A percentile compares a stretch with the other conserved stretches of the same genome.
Conservation (phyloP, 2,113 vertebrate species). For the Aspidoscelis tigris region DNA sequence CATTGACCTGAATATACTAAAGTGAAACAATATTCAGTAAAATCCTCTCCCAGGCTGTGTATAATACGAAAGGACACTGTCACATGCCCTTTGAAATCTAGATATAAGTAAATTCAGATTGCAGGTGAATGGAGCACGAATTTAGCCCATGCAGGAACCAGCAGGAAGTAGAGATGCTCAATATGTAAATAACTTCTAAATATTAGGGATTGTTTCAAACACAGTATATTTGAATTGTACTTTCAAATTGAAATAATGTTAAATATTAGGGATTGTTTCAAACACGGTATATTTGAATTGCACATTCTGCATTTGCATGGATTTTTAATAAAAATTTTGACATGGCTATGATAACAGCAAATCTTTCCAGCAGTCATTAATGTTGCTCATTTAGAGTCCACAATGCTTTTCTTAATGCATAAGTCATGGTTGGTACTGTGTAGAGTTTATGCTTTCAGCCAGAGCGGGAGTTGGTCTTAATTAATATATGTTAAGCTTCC, state of each 20-base stretch:
- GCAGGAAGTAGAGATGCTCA: not conserved
- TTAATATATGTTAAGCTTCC: conserved; percentile 17
- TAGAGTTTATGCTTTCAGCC: conserved; percentile 12
- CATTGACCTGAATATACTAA: too few species aligned
- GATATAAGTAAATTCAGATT: too few species aligned
- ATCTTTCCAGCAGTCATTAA: not conserved
- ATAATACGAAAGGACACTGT: too few species aligned
- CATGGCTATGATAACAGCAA: not conserved
- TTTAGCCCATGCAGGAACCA: too few species aligned
- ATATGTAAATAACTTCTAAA: not conserved
- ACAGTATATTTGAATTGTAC: not conserved
- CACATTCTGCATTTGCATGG: not conserved
- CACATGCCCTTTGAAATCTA: too few species aligned
- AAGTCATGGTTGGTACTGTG: conserved; percentile 33
- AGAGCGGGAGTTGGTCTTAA: conserved; percentile 25
- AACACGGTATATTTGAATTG: not conserved
- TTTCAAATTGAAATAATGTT: not conserved
- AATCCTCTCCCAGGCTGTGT: too few species aligned
- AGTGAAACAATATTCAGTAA: too few species aligned
- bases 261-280: not conserved
- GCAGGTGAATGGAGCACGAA: too few species aligned
- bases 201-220: not conserved
- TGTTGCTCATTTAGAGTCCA: conserved; percentile 16
- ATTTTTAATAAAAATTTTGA: conserved; percentile 6
- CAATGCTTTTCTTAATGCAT: conserved; percentile 13